Conservation (phyloP, 2,113 vertebrate genomes). For the Clupea harengus region DNA sequence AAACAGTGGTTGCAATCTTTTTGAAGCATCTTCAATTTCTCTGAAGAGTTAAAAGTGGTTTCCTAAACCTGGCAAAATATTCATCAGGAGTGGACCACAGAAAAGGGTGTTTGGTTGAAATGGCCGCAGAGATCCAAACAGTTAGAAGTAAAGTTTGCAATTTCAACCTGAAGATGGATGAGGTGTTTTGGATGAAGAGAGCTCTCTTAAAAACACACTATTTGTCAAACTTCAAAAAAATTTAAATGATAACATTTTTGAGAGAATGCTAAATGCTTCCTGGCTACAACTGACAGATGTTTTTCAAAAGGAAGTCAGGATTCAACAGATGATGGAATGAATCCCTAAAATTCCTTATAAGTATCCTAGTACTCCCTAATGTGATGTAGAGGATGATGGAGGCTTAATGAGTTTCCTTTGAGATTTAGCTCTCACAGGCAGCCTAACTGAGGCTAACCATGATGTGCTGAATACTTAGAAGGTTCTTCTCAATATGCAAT, state of each 20-base stretch:
- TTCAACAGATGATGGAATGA: neutral
- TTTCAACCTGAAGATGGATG: neutral
- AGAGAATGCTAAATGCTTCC: neutral
- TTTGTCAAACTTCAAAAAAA: neutral
- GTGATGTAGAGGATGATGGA: too few relatives aligned
- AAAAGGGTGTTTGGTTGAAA: neutral
- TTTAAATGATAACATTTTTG: neutral
- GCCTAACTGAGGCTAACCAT: too few relatives aligned
- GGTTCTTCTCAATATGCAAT: too few relatives aligned
- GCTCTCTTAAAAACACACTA: neutral
- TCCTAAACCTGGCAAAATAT: neutral
- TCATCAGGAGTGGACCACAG: neutral
- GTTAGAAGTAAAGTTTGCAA: neutral
- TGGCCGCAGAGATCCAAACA: neutral
- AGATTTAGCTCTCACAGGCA: too few relatives aligned
- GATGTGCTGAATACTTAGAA: too few relatives aligned
- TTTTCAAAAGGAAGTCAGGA: neutral
- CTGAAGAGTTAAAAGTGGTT: neutral
- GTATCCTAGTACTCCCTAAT: too few relatives aligned
- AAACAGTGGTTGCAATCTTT: neutral
- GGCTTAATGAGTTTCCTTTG: too few relatives aligned
- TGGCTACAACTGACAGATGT: neutral
- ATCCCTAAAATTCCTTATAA: neutral
- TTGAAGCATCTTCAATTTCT: neutral
- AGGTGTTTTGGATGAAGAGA: neutral